Base-by-base conservation (phyloP, 2,888 invertebrate species). In the Drosophila mayaguana region DNA sequence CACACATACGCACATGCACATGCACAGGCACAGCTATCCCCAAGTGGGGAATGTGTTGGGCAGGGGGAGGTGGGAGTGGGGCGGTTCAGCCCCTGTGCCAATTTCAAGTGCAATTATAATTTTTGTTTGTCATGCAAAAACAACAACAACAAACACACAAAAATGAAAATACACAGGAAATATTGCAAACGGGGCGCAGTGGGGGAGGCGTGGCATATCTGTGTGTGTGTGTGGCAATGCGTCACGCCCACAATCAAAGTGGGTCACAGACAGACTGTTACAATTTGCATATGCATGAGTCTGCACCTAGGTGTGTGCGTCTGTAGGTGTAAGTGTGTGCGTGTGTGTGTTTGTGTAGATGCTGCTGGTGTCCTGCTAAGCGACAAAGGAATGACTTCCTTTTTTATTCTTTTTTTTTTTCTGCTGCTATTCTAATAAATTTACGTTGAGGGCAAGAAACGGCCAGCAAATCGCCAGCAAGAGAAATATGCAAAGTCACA, bases 91-190 rank as follows among this genome's bases (percentile, higher is more conserved):
- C 54, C 51, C 16, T 78, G 83, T 83, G 81, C 74, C 87, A 79
- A 83, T 81, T 88, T 84, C 81, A 86, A 84, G 84, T 88, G 87
- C 84, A 84, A 84, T 84, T 88, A 86, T 84, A 84, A 88, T 84
- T 84, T 86, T 81, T 88, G 84, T 83, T 84, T 84, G 89, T 84
- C 84, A 84, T 84, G 87, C 81, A 80, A 88, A 85, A 81, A 71
- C 70, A 86, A 83, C 65, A 81, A 81, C 16, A 38, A 28, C 25
- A 28, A 28, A 72, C 64, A 65, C 48, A 69, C 70, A 78, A 80
- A 80, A 64, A 63, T 59, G 65, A 76, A 78, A 63, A 69, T 57
- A 76, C 59, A 75, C 61, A 73, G 66, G 70, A 81, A 81, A 81
- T 72, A 56, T 76, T 56, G 43, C 25, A 56, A 28, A 48, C 3